Evolutionary conservation across 2,113 vertebrate species (phyloP).

Genomic region (Hippopotamus amphibius): DNA sequence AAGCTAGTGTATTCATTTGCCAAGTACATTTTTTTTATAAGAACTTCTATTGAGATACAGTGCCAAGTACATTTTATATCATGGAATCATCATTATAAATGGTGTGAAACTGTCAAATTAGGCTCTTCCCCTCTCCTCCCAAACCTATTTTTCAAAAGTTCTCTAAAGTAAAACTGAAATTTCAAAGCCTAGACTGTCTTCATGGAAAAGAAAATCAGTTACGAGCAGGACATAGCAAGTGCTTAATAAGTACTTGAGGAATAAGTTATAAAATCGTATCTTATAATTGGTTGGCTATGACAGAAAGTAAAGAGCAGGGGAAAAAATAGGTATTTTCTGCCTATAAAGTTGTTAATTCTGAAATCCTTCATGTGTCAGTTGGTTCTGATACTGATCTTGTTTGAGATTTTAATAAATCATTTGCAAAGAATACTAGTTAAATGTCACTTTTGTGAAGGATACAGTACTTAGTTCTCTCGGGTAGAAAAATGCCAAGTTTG

Average conservation of each 20-base stretch:
- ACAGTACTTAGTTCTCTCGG: background rate
- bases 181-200: background rate
- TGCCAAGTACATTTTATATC: background rate
- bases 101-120: conserved; percentile 54
- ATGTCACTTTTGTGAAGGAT: conserved; percentile 23
- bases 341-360: conserved; percentile 24
- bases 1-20: background rate
- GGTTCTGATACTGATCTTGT: conserved; percentile 32
- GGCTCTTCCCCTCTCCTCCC: background rate
- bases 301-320: background rate
- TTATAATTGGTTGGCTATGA: background rate
- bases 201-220: conserved; percentile 10
- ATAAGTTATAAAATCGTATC: conserved; percentile 10
- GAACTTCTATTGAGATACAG: no score
- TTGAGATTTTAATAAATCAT: conserved; percentile 36
- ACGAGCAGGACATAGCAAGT: background rate
- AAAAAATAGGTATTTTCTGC: background rate
- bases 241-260: conserved; percentile 31
- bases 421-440: conserved; percentile 24
- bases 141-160: conserved; percentile 53
- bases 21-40: background rate
- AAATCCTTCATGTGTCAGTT: background rate
- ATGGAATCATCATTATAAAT: conserved; percentile 37
- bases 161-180: conserved; percentile 50
- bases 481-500: conserved; percentile 11